Evolutionary conservation across 1,140 invertebrate species (phyloP).

Genomic region (Paraescarpia echinospica): DNA sequence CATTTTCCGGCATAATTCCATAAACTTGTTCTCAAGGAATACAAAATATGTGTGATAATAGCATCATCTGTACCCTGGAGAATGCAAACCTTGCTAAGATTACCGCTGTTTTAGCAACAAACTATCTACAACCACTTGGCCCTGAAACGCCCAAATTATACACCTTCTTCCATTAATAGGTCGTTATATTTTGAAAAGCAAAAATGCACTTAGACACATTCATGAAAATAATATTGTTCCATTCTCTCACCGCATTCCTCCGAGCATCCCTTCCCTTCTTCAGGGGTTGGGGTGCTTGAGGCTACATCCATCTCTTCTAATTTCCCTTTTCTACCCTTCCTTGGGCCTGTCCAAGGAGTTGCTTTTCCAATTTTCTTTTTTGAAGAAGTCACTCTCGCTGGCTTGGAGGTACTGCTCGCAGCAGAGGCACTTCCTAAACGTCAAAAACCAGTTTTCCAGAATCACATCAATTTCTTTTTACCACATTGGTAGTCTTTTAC

Average conservation of each 20-base stretch:
- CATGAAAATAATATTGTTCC: conserved; percentile 21
- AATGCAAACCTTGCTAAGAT: too few species aligned
- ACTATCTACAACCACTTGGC: neutral
- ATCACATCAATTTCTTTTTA: too few species aligned
- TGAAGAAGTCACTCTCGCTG: neutral
- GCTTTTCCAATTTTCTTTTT: neutral
- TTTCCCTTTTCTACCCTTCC: conserved; percentile 29
- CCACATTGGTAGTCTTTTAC: too few species aligned
- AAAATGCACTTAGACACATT: conserved; percentile 7
- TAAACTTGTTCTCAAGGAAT: too few species aligned
- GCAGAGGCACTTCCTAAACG: neutral
- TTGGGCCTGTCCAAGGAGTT: neutral
- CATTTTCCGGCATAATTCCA: too few species aligned
- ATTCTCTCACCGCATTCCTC: conserved; percentile 14
- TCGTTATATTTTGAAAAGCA: neutral
- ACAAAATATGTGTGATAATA: too few species aligned
- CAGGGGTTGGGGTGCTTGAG: conserved; percentile 46
- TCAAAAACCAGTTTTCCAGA: neutral
- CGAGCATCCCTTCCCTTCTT: conserved; percentile 25
- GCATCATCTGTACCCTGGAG: too few species aligned
- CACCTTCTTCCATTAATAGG: neutral
- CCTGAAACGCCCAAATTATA: neutral
- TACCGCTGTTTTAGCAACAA: neutral
- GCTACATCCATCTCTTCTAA: conserved; percentile 31
- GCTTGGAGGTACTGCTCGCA: neutral